These are phyloP conservation scores for Chionomys nivalis DNA, from an alignment of 2,113 vertebrate species.

Conservation along the genomic window DNA sequence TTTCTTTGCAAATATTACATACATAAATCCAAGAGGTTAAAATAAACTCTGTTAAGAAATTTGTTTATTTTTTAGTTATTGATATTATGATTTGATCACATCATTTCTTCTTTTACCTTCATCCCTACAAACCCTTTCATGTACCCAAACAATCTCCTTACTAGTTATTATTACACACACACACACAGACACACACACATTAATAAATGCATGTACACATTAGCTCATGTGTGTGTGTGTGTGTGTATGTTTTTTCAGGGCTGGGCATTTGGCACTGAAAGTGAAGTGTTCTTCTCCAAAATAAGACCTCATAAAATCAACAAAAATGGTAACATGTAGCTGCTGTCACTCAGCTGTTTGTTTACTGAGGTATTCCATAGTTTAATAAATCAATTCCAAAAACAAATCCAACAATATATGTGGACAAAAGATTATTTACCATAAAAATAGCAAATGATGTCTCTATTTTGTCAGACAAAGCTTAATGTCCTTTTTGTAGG, in stretches of 20 bases:
- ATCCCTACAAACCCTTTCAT: too few species aligned
- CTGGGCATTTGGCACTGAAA: neutral
- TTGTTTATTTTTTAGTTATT: neutral
- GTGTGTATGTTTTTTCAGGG: too few species aligned
- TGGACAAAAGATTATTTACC: constrained; percentile 41
- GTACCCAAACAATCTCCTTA: neutral
- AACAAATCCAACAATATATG: constrained; percentile 52
- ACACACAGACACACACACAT: neutral
- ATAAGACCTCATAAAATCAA: neutral
- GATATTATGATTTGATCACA: neutral
- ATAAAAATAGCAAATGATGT: constrained; percentile 19
- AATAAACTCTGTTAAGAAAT: neutral
- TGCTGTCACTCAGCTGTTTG: neutral
- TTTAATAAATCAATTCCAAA: constrained; percentile 71
- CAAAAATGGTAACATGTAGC: neutral
- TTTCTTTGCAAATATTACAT: neutral
- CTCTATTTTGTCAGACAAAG: constrained; percentile 45
- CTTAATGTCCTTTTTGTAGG: neutral
- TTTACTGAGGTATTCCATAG: constrained; percentile 30
- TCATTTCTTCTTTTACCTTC: neutral
- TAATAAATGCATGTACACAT: neutral
- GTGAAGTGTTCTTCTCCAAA: neutral
- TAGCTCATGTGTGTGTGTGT: neutral
- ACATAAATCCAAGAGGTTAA: neutral
- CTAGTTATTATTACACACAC: neutral